Base-by-base conservation (phyloP, 1,140 invertebrate species). In the Polypedilum vanderplanki region DNA sequence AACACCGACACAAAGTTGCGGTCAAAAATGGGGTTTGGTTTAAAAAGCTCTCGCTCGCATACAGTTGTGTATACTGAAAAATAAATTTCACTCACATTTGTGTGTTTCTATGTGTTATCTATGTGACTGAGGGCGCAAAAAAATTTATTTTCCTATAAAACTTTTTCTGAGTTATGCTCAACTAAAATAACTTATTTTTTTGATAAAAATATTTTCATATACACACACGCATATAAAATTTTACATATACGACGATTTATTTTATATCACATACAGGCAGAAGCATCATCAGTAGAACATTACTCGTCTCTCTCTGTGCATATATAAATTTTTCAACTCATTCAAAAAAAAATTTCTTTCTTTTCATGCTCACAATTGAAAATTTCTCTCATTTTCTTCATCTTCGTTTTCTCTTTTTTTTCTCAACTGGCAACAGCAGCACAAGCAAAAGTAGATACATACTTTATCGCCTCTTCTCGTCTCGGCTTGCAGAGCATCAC, bases 21-120 rank as follows among this genome's bases (percentile, higher is more conserved):
- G 65, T 70, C 65, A 70, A 70, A 70, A 70, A 70, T 70, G 65
- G 65, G 65, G 65, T 70, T 70, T 70, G 65, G 65, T 70, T 70
- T 70, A 70, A 70, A 70, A 70, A 57, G 46, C 46, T 57, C n/a
- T 57, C 9, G 12, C 46, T 57, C 46, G 46, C 46, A 57, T n/a
- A 57, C 46, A 57, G 46, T 57, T 57, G 46, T 57, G 46, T 57
- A 12, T 57, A 4, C 46, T n/a, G 12, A 57, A 57, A 57, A 57
- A 57, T 57, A 57, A 57, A 57, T 57, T 57, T 57, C 24, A 15
- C n/a, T n/a, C 12, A n/a, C 46, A 57, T 57, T 57, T 57, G 46
- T 57, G 46, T 57, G 41, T 46, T 2, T 46, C 1, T 46, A 15
- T 46, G 41, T 46, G 41, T 46, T 46, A 15, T 46, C 9, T 46